Percentiles rank a stretch among this genome's conserved stretches.
Evolutionary conservation across 2,888 invertebrate genomes (phyloP).

Genomic region (Zele albiditarsus): DNA sequence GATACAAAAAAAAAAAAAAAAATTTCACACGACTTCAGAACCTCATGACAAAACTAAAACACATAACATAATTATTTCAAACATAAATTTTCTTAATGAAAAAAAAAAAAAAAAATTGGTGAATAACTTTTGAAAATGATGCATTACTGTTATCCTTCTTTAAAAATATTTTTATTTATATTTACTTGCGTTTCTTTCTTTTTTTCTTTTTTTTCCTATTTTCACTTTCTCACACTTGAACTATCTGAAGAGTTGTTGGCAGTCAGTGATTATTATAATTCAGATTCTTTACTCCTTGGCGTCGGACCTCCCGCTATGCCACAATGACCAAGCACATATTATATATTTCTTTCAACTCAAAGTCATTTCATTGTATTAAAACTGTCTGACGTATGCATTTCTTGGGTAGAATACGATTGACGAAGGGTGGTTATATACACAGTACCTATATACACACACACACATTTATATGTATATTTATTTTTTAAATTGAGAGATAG

Average conservation of each 20-base stretch:
- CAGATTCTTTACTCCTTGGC: constrained; percentile 51
- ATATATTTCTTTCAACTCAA: constrained; percentile 52
- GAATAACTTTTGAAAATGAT: background rate
- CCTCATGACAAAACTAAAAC: too few relatives aligned
- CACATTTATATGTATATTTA: background rate
- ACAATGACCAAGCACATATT: constrained; percentile 64
- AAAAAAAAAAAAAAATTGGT: too few relatives aligned
- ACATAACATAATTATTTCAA: too few relatives aligned
- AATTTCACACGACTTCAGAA: background rate
- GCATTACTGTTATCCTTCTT: constrained; percentile 26
- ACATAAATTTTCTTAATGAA: too few relatives aligned
- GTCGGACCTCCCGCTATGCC: constrained; percentile 65
- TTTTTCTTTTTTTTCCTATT: too few relatives aligned
- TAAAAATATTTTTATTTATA: constrained; percentile 21
- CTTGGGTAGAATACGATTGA: constrained; percentile 38
- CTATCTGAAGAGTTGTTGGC: constrained; percentile 23
- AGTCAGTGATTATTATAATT: constrained; percentile 58
- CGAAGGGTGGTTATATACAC: constrained; percentile 44
- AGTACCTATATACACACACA: background rate
- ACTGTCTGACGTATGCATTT: constrained; percentile 22
- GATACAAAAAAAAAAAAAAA: background rate
- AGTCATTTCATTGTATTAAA: constrained; percentile 23
- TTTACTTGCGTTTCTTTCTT: constrained; percentile 18
- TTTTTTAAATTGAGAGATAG: constrained; percentile 26
- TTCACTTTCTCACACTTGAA: constrained; percentile 18